Evolutionary conservation across 2,797 vertebrate genomes (phyloP), one percentile per base, ranked within the genome.

Genomic region (Holocentrus rufus): DNA sequence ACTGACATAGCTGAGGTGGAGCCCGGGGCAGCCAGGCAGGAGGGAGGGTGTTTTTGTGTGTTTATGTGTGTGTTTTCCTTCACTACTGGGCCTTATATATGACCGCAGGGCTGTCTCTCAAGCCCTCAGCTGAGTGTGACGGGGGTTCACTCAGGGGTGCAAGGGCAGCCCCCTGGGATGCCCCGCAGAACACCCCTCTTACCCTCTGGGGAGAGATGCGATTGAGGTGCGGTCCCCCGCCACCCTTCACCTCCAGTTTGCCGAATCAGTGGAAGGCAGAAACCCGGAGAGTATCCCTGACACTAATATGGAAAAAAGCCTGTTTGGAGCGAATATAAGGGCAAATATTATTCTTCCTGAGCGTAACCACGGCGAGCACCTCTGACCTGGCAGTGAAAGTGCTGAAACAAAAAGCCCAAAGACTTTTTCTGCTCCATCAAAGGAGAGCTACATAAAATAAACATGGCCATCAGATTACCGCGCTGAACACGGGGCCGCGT

Each of bases 281-380:
- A 92, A 91, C 77, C 79, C 82, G 64, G 84, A 81, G 88, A 91
- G 87, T 92, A 92, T 93, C 93, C 93, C 90, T 94, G 93, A 94
- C 93, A 93, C 90, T 93, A 94, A 94, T 93, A 93, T 93, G 93
- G 93, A 94, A 94, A 94, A 93, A 93, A 93, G 84, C 92, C 89
- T 93, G 92, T 94, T 95, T 94, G 93, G 93, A 94, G 88, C 90
- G 92, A 94, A 94, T 93, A 92, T 92, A 87, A 93, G 91, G 86
- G 92, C 92, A 94, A 95, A 95, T 95, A 94, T 95, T 94, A 94
- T 94, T 94, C 93, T 95, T 95, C 93, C 94, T 94, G 93, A 93
- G 91, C 89, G 92, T 94, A 93, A 94, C 94, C 94, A 93, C 93
- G 89, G 89, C 83, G 80, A 94, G 92, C 92, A 93, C 94, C 94